Percentiles rank a stretch among this genome's conserved stretches.
Conservation (phyloP, 2,113 vertebrate species). For the Hydrolagus affinis region DNA sequence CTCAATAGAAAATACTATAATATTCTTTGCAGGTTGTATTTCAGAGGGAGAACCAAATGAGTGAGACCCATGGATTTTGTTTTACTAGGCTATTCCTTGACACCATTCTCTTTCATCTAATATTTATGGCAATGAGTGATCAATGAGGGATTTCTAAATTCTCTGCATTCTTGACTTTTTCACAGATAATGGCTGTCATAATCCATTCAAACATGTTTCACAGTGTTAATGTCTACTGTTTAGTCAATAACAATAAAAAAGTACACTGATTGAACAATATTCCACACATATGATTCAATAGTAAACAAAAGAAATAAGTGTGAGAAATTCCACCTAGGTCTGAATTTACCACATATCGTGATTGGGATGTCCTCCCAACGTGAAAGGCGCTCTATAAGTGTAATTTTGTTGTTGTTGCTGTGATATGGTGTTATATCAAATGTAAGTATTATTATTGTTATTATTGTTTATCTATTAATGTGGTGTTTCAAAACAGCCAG, state of each 20-base stretch:
- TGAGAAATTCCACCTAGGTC: no score
- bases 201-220: conserved; percentile 13
- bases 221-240: conserved; percentile 13
- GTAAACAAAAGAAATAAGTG: no score
- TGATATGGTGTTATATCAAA: no score
- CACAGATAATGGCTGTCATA: not conserved
- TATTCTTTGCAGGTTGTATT: conserved; percentile 11
- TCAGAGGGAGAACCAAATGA: not conserved
- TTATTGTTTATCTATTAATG: no score
- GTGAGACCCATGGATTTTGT: not conserved
- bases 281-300: not conserved
- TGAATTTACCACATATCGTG: no score
- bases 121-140: not conserved
- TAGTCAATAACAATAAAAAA: not conserved
- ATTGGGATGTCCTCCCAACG: no score
- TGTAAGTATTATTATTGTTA: no score
- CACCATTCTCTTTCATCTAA: not conserved
- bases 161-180: not conserved
- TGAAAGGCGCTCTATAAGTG: no score
- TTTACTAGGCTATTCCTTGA: not conserved
- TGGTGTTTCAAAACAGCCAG: no score
- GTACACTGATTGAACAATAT: not conserved
- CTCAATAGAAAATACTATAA: not conserved
- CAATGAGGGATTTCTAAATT: not conserved
- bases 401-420: no score